Base-by-base conservation (phyloP, 2,888 invertebrate genomes). In the Busseola fusca region DNA sequence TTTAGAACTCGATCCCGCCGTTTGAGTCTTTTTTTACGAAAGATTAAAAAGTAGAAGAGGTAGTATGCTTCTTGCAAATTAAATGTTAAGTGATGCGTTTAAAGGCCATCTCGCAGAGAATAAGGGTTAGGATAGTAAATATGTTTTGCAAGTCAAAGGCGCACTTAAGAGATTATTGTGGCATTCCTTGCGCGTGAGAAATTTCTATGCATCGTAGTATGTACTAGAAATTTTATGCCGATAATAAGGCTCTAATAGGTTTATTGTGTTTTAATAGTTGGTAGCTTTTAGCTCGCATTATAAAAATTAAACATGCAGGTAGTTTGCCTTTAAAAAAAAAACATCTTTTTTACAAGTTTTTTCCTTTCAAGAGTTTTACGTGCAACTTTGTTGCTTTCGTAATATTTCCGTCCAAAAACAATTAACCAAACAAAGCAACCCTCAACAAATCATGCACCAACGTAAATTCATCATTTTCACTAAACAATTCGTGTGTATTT, bases 401-500 rank as follows among this genome's bases (percentile, higher is more conserved):
- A n/a, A 14, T 14, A 45, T 54, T 60, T 27, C 27, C 34, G 27
- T 27, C 54, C 25, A 71, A 70, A 82, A 75, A 74, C 70, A 82
- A 80, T 72, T 69, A 73, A 76, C 64, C 74, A 69, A n/a, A 64
- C 64, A 72, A 66, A 56, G 30, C 25, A 62, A 30, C 63, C 60
- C 56, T 73, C 83, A 63, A 72, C 25, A 72, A 75, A 86, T 84
- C 86, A 75, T 67, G 30, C 37, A 37, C 67, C 40, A 71, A 30
- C 27, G 48, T 74, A 79, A 79, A 84, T 85, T 75, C 79, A 78
- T 86, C 64, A 83, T 67, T 75, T 76, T 76, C 78, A 76, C 73
- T 76, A 81, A 82, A 84, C 75, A 75, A 76, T 78, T 82, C 79
- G 78, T 80, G 82, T 83, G 71, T 76, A 82, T 84, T 84, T 75